phyloP scores from a whole-genome alignment of 2,888 invertebrate genomes.

The Hanleya hanleyi region DNA sequence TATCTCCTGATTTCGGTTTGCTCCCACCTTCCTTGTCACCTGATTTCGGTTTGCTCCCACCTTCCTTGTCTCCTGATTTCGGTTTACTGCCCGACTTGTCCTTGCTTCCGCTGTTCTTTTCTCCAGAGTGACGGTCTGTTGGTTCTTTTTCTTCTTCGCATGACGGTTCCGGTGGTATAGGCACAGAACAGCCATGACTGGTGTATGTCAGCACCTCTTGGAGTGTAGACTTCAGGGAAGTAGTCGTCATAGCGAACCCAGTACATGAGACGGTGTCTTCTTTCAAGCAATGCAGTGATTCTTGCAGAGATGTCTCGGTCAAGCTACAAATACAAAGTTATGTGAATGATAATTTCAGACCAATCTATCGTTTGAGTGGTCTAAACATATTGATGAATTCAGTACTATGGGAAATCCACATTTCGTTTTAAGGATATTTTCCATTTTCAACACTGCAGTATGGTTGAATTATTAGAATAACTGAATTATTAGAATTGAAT shows the following conservation, averaged over 20 bases:
- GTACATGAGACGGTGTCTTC: not conserved
- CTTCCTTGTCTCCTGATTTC: no score
- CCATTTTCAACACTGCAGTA: no score
- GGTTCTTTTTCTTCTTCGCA: not conserved
- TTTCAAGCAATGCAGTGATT: not conserved
- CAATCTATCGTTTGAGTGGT: no score
- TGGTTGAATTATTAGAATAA: no score
- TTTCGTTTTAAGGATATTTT: no score
- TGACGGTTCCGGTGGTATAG: not conserved
- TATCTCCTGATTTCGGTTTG: no score
- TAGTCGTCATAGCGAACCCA: not conserved
- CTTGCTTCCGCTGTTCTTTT: not conserved
- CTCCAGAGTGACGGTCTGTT: not conserved
- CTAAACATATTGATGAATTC: no score
- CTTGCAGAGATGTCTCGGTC: not conserved
- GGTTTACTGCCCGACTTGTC: not conserved
- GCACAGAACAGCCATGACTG: not conserved
- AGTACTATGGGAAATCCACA: no score
- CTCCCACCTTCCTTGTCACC: no score
- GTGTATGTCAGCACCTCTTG: not conserved
- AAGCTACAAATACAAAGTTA: not conserved
- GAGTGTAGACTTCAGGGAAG: not conserved
- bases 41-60: no score
- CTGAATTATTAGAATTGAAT: no score
- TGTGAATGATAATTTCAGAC: no score